These are phyloP conservation scores for Pheosia tremula DNA, from an alignment of 2,888 invertebrate species.

Conservation along the genomic window DNA sequence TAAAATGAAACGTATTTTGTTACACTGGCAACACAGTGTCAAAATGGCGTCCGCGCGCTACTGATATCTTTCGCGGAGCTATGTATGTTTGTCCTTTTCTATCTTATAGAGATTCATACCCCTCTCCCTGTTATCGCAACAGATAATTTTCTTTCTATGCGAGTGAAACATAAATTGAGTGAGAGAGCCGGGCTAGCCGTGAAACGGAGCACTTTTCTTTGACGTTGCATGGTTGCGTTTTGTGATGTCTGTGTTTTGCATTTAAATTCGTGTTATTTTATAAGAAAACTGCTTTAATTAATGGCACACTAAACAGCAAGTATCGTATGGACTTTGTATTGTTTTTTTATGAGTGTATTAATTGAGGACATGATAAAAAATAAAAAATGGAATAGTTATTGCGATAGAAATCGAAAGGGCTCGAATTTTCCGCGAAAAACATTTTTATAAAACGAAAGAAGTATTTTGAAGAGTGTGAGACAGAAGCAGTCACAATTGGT, in stretches of 20 bases:
- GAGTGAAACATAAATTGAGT: conserved; percentile 57
- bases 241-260: conserved; percentile 54
- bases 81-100: conserved; percentile 28
- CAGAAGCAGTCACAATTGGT: conserved; percentile 25
- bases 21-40: conserved; percentile 34
- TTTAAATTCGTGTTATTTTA: conserved; percentile 49
- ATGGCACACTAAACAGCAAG: conserved; percentile 7
- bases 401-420: conserved; percentile 16
- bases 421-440: conserved; percentile 41
- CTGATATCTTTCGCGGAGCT: conserved; percentile 8
- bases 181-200: conserved; percentile 62
- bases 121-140: conserved; percentile 39
- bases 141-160: conserved; percentile 43
- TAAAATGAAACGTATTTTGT: conserved; percentile 30
- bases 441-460: conserved; percentile 29
- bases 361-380: conserved; percentile 18
- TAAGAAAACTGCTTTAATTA: conserved; percentile 34
- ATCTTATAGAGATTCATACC: conserved; percentile 16
- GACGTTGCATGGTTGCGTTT: conserved; percentile 64
- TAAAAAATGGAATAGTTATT: conserved; percentile 20
- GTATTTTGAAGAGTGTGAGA: conserved; percentile 17
- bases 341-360: conserved; percentile 21
- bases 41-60: conserved; percentile 38
- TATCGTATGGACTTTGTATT: conserved; percentile 19
- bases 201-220: conserved; percentile 63